Evolutionary conservation across 2,797 vertebrate species (phyloP).

Genomic region (Anguilla megastoma): DNA sequence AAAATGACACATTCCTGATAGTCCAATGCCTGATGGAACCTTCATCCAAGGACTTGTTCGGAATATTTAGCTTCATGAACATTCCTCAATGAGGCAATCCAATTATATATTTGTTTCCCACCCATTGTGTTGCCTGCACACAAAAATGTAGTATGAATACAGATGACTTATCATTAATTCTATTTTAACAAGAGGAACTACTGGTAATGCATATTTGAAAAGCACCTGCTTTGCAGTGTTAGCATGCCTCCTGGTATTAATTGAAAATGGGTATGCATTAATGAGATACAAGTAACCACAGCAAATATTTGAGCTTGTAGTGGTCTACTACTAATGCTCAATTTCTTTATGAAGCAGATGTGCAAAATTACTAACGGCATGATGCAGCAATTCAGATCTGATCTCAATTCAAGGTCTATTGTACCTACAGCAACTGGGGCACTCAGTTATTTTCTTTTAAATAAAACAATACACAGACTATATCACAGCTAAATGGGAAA

Average conservation of each 20-base stretch:
- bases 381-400: background rate
- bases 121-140: background rate
- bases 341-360: background rate
- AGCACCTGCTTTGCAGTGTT: background rate
- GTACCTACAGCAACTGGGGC: background rate
- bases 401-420: background rate
- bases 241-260: background rate
- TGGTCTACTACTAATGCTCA: no score
- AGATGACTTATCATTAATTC: background rate
- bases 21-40: background rate
- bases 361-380: background rate
- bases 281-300: background rate
- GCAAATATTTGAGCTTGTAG: background rate
- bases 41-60: background rate
- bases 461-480: no score
- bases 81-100: background rate
- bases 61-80: background rate
- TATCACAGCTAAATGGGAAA: background rate
- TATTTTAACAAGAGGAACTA: background rate
- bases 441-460: background rate
- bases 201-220: background rate
- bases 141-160: background rate
- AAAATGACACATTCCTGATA: background rate
- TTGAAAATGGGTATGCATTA: background rate
- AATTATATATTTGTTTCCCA: background rate